Conservation (phyloP, 2,113 vertebrate species). For the Passer montanus region DNA sequence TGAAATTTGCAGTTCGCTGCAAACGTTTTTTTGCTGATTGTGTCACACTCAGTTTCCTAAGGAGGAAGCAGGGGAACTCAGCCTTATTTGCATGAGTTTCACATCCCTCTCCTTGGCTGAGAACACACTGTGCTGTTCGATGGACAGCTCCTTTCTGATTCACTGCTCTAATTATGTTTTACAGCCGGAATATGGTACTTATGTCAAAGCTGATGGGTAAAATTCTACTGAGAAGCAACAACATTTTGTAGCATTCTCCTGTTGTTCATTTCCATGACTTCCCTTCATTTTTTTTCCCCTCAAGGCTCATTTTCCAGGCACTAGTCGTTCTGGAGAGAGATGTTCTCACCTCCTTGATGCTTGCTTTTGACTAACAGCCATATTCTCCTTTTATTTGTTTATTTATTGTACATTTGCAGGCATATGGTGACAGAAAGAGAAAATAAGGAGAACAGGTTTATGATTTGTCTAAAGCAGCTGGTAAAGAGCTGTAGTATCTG, state of each 20-base stretch:
- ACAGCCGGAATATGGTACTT: conserved; percentile 64
- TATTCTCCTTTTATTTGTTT: conserved; percentile 34
- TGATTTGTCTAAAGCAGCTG: conserved; percentile 18
- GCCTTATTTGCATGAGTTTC: conserved; percentile 58
- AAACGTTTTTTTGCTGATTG: conserved; percentile 45
- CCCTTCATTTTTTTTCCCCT: conserved; percentile 26
- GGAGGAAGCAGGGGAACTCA: conserved; percentile 43
- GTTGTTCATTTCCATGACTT: conserved; percentile 65
- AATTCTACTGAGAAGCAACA: conserved; percentile 60
- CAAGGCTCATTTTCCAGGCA: conserved; percentile 43
- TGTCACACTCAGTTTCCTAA: conserved; percentile 55
- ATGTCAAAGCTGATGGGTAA: conserved; percentile 68
- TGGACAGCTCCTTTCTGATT: conserved; percentile 67
- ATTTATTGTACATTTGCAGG: conserved; percentile 32
- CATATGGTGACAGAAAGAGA: conserved; percentile 13
- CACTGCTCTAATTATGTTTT: conserved; percentile 71
- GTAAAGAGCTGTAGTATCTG: neutral
- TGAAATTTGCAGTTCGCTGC: neutral
- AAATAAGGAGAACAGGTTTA: neutral
- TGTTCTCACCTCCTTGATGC: conserved; percentile 16
- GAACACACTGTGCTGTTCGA: conserved; percentile 50
- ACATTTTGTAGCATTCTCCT: conserved; percentile 52
- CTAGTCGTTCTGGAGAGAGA: neutral
- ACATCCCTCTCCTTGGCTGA: conserved; percentile 58
- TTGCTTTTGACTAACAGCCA: conserved; percentile 41